Evolutionary conservation across 1,140 invertebrate genomes (phyloP).

Genomic region (Bombus vancouverensis): DNA sequence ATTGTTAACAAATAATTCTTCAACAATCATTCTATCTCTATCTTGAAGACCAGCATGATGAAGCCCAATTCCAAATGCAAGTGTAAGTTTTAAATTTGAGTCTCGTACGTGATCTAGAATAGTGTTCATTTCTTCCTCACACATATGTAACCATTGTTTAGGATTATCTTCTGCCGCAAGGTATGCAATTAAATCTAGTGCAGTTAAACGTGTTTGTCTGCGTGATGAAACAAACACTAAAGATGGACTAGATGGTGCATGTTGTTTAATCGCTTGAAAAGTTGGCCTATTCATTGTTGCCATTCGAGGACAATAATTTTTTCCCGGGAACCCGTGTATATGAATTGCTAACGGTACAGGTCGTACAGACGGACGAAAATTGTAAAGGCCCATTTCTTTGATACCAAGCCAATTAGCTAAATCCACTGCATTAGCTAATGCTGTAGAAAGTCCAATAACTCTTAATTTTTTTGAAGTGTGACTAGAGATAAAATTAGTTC

Average conservation of each 20-base stretch:
- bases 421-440: constrained; percentile 98
- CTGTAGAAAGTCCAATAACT: constrained; percentile 98
- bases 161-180: constrained; percentile 95
- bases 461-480: constrained; percentile 91
- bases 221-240: constrained; percentile 99
- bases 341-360: constrained; percentile 99
- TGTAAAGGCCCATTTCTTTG: constrained; percentile 94
- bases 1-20: constrained; percentile 97
- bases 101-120: constrained; percentile 92
- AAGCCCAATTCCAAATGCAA: constrained; percentile 98
- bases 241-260: constrained; percentile 95
- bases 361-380: constrained; percentile 98
- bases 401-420: constrained; percentile 98
- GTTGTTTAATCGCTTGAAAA: constrained; percentile 96
- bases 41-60: constrained; percentile 99
- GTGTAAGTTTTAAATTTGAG: constrained; percentile 94
- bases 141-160: constrained; percentile 97
- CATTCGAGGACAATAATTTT: constrained; percentile 99
- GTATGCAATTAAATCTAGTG: constrained; percentile 97
- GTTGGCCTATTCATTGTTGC: constrained; percentile 99
- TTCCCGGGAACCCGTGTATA: constrained; percentile 95
- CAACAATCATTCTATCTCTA: constrained; percentile 94
- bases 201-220: constrained; percentile 97
- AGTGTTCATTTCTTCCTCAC: constrained; percentile 91
- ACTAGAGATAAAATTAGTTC: constrained; percentile 95